Evolutionary conservation across 1,140 invertebrate species (phyloP), one percentile per base, ranked within the genome.

Genomic region (Rhynchophorus ferrugineus): DNA sequence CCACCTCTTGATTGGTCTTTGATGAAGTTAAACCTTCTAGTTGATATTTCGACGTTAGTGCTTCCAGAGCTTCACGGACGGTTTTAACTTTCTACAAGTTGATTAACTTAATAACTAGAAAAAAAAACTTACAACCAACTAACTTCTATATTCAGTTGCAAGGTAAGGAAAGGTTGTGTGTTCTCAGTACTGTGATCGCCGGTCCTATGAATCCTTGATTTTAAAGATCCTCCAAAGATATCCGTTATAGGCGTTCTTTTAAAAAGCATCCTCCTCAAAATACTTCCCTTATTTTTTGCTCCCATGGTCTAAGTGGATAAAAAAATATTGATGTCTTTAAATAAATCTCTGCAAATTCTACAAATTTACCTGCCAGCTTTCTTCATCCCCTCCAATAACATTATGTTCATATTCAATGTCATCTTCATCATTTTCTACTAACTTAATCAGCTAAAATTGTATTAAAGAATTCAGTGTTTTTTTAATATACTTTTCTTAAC

Each of bases 141-240:
- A 71, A 93, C 91, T 78, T 95, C 91, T 61, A 96, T 94, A 63
- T 96, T 93, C 24, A 97, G 76, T 67, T 91, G 91, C 9, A 96
- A 73, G 2, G 91, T 93, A 67, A 94, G 94, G 71, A 96, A 97
- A 2, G 93, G 92, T 69, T 95, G 87, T 49, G 95, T 83, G 59
- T 84, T 84, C 64, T 88, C 83, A 1, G 87, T 88, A 38, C 83
- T 75, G 67, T 82, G 77, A 54, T 85, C 83, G 17, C 85, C 82
- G 29, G 82, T 77, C 53, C 89, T 79, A 49, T 85, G 83, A 42
- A 95, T 76, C 7, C 85, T 80, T n/a, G 88, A 89, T 43, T 91
- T 79, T 34, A 93, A 78, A 64, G 91, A 84, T 13, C 94, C 93
- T 44, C 89, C 81, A 73, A 96, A 95, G 53, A 96, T 93, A 61